Percentiles rank a stretch among this genome's conserved stretches.
Evolutionary conservation across 2,113 vertebrate species (phyloP).

Genomic region (Forbesichthys papilliferus): DNA sequence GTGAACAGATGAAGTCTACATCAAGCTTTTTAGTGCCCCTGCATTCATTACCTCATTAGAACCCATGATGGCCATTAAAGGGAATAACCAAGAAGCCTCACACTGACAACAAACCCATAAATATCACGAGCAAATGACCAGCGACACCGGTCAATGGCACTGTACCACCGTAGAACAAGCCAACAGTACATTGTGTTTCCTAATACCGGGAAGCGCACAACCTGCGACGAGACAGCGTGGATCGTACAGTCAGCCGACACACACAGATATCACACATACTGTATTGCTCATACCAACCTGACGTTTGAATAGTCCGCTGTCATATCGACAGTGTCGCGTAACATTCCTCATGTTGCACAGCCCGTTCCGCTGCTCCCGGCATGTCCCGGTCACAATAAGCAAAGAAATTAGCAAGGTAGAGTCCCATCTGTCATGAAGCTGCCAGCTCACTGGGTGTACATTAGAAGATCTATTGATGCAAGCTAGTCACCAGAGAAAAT

Average conservation of each 20-base stretch:
- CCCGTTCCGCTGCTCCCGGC: slow-evolving; percentile 84
- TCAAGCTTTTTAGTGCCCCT: slow-evolving; percentile 48
- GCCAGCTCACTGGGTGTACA: slow-evolving; percentile 88
- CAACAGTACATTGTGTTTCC: slow-evolving; percentile 28
- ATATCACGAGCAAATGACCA: slow-evolving; percentile 55
- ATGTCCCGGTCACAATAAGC: slow-evolving; percentile 69
- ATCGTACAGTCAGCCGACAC: slow-evolving; percentile 52
- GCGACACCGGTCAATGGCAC: slow-evolving; percentile 7
- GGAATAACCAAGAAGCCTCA: slow-evolving; percentile 46
- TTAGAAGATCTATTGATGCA: slow-evolving; percentile 98
- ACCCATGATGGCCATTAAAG: slow-evolving; percentile 63
- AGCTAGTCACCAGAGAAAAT: slow-evolving; percentile 99
- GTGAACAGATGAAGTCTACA: slow-evolving; percentile 27
- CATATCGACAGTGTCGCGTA: slow-evolving; percentile 86
- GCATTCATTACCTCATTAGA: slow-evolving; percentile 66
- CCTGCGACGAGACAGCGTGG: slow-evolving; percentile 25
- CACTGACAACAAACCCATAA: slow-evolving; percentile 63
- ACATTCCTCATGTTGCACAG: slow-evolving; percentile 84
- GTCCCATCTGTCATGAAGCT: slow-evolving; percentile 90
- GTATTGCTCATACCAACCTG: slow-evolving; percentile 82
- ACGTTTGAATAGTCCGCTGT: slow-evolving; percentile 78
- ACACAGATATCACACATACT: slow-evolving; percentile 55
- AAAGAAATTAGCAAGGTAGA: slow-evolving; percentile 66
- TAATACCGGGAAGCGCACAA: slow-evolving; percentile 36
- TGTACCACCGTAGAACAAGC: slow-evolving; percentile 28